Base-by-base conservation (phyloP, 2,888 invertebrate species). In the Phaedon cochleariae region DNA sequence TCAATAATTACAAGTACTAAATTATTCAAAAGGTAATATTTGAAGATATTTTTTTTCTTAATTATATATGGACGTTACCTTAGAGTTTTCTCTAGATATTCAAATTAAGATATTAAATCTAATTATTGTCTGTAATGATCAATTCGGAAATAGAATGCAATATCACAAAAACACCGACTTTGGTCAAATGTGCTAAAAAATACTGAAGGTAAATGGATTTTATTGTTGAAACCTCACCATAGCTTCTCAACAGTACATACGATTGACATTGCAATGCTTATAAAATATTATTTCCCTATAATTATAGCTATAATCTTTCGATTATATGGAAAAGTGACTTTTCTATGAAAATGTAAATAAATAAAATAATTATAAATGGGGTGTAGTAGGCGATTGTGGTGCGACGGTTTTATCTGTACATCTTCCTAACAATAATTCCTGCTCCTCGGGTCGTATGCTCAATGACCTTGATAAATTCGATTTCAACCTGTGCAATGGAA, bases 401-500 rank as follows among this genome's bases (percentile, higher is more conserved):
- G 62, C 46, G 5, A 64, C 53, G 41, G 65, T 62, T 10, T 58
- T 45, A 22, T 58, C 61, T 10, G 75, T 71, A 7, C 68, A 67
- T 59, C 70, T 62, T 15, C 65, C 65, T n/a, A 73, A 57, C 37
- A 75, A 58, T 5, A 49, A 10, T 41, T 75, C 72, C n/a, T 62
- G 58, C 2, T 74, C 75, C 12, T 68, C 73, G 7, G 66, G 64
- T 45, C 67, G 65, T 3, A 58, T 64, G 49, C 76, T 75, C 1
- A 76, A 22, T 29, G 79, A 77, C 53, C 73, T 73, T 6, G 74
- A 71, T 54, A 79, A 66, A 59, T 75, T 77, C 21, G 75, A 57
- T 61, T 72, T 74, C 21, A 79, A 67, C 64, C 79, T 78, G 52
- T n/a, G 22, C 10, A 20, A n/a, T 18, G 7, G 18, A 2, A 48